Base-by-base conservation (phyloP, 2,113 vertebrate genomes). In the Chloroceryle aenea region DNA sequence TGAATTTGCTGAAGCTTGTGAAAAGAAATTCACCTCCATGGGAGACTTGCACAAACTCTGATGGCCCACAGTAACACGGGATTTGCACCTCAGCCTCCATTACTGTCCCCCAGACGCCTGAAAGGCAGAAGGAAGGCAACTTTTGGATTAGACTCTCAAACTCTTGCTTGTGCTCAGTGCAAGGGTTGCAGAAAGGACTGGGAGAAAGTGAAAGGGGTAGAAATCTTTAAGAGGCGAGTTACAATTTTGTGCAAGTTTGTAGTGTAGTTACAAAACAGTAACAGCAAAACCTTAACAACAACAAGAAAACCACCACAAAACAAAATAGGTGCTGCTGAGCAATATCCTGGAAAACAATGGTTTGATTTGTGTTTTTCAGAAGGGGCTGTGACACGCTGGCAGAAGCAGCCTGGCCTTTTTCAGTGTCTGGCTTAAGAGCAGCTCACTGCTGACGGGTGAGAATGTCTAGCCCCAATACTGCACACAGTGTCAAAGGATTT, bases 391-490 rank as follows among this genome's bases (percentile, higher is more conserved):
- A 67, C 38, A 77, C 27, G 21, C 10, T 64, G 64, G 43, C 73
- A 96, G 74, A 76, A 91, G 61, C 45, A 79, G 53, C 16, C 53
- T 80, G 75, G 86, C 62, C 84, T 94, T 71, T 87, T 89, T 85
- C 53, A 43, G 36, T 42, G 58, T 43, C 52, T 89, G 80, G 26
- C 53, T 85, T 68, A 63, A 69, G 78, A 91, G 78, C 76, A 81
- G 69, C 43, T 82, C 76, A 82, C 58, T 91, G 81, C 89, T 89
- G 87, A 78, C 0, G 0, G 30, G 59, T 27, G 42, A 85, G 55
- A 77, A 53, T 58, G 69, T 69, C 78, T 68, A 89, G 30, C 75
- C 32, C 58, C 58, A 63, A 47, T 76, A 45, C 30, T 91, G 56
- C 87, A 79, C 32, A 18, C 58, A 58, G 0, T 72, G 68, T 40